Percentiles rank a stretch among this genome's conserved stretches.
Conservation (phyloP, 1,140 invertebrate species). For the Rhyzopertha dominica region DNA sequence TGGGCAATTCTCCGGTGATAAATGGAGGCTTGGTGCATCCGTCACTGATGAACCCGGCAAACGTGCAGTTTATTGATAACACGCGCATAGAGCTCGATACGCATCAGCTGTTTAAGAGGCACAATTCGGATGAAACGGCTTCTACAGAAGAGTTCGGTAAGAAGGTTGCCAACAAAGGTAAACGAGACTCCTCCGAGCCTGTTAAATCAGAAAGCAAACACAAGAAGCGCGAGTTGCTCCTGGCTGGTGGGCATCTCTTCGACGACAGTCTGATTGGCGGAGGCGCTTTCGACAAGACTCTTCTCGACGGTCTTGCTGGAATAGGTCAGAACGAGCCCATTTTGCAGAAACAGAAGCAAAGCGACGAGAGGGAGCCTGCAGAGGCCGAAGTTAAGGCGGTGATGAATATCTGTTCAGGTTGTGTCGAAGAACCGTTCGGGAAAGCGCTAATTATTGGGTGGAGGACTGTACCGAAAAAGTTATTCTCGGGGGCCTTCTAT, state of each 20-base stretch:
- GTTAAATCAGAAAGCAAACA: conserved; percentile 46
- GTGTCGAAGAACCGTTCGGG: conserved; percentile 67
- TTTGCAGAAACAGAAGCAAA: conserved; percentile 51
- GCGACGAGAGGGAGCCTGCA: conserved; percentile 70
- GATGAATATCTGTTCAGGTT: conserved; percentile 70
- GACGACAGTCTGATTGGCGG: conserved; percentile 54
- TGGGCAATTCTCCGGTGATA: conserved; percentile 16
- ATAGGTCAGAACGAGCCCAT: conserved; percentile 58
- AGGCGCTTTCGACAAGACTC: conserved; percentile 46
- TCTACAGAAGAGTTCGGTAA: conserved; percentile 39
- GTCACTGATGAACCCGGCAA: conserved; percentile 46
- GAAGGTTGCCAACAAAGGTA: conserved; percentile 49
- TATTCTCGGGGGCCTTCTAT: conserved; percentile 66
- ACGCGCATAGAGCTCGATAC: conserved; percentile 39
- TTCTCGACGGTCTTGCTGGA: conserved; percentile 58
- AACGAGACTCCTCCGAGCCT: conserved; percentile 35
- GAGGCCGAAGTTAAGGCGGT: conserved; percentile 73
- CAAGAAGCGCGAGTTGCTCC: conserved; percentile 58
- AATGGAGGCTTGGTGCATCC: conserved; percentile 22
- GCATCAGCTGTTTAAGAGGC: conserved; percentile 53
- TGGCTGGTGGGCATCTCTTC: conserved; percentile 60
- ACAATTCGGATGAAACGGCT: conserved; percentile 40
- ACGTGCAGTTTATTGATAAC: conserved; percentile 56
- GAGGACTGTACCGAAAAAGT: conserved; percentile 66
- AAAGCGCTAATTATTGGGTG: conserved; percentile 70